Evolutionary conservation across 2,888 invertebrate species (phyloP).

Genomic region (Sinopyrophorus schimmeli): DNA sequence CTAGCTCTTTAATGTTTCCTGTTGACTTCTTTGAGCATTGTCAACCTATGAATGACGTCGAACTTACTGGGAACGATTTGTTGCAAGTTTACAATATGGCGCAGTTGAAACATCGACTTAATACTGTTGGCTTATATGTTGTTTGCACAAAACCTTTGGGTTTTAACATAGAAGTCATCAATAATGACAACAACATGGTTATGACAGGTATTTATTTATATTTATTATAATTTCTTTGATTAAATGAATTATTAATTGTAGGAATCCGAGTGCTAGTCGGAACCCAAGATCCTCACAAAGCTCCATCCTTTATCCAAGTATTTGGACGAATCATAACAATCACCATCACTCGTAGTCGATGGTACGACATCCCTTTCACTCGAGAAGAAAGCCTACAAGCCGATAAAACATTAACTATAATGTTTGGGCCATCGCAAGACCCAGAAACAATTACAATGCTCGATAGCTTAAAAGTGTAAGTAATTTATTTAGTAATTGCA

Average conservation of each 20-base stretch:
- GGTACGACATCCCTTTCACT: constrained; percentile 95
- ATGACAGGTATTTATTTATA: constrained; percentile 62
- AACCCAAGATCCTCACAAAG: constrained; percentile 76
- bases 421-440: constrained; percentile 84
- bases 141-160: constrained; percentile 90
- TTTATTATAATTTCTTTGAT: too few species aligned
- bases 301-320: constrained; percentile 76
- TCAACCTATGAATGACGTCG: constrained; percentile 87
- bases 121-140: constrained; percentile 85
- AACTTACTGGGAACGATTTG: constrained; percentile 93
- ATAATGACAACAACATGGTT: constrained; percentile 85
- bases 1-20: constrained; percentile 78
- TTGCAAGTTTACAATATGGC: constrained; percentile 92
- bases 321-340: constrained; percentile 77
- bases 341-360: constrained; percentile 75
- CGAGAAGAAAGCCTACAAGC: constrained; percentile 91
- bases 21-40: constrained; percentile 98
- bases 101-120: constrained; percentile 89
- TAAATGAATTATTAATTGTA: too few species aligned
- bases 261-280: constrained; percentile 87
- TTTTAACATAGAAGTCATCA: constrained; percentile 84
- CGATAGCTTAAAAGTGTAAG: constrained; percentile 85
- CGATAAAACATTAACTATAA: constrained; percentile 85
- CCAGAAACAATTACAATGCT: constrained; percentile 88
- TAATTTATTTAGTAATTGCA: constrained; percentile 15